These are phyloP conservation scores for Hypotaenidia philippensis DNA, from an alignment of 2,797 vertebrate genomes.

Conservation along the genomic window DNA sequence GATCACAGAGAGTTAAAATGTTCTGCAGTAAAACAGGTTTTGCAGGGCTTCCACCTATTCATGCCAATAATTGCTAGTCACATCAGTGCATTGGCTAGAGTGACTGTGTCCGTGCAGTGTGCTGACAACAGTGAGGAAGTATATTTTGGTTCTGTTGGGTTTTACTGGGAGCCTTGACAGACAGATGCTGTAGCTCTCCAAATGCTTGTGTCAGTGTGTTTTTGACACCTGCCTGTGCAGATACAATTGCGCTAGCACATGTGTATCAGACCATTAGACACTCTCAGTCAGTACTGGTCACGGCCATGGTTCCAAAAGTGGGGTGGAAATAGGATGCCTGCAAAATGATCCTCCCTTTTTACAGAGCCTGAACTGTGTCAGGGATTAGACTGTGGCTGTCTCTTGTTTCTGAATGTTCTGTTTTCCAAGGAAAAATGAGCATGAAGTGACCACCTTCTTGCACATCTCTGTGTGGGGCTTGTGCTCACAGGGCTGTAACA, in stretches of 20 bases:
- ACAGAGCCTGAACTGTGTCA: too few relatives aligned
- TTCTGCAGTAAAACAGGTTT: background rate
- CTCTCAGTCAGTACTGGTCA: background rate
- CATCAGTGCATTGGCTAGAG: rapidly evolving
- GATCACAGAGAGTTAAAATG: background rate
- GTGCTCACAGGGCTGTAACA: background rate
- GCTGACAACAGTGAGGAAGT: background rate
- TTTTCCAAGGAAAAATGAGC: background rate
- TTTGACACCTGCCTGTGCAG: background rate
- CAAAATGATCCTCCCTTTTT: background rate
- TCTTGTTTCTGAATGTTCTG: background rate
- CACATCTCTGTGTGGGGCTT: rapidly evolving
- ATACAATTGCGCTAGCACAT: background rate
- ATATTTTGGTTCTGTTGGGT: background rate
- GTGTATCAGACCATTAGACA: background rate
- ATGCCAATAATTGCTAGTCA: background rate
- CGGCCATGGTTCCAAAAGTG: background rate
- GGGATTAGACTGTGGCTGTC: background rate
- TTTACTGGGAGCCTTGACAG: background rate
- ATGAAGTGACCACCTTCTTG: background rate
- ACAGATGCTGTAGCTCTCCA: background rate
- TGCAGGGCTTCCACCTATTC: background rate
- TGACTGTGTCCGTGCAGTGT: rapidly evolving
- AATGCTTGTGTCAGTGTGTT: background rate
- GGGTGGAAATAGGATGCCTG: background rate